phyloP scores from a whole-genome alignment of 2,113 vertebrate species.

The Mirounga angustirostris region DNA sequence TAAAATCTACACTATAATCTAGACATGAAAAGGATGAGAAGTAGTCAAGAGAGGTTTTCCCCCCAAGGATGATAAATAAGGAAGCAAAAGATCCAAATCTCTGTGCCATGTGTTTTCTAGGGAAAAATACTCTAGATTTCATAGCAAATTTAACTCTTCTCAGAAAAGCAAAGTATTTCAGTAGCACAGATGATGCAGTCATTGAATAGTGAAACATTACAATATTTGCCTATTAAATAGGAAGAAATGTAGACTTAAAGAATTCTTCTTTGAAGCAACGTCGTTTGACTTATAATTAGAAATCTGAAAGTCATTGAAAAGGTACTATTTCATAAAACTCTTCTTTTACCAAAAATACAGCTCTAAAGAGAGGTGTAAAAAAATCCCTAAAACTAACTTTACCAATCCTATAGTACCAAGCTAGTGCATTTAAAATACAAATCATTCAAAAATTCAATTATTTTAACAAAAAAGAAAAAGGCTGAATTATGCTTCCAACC shows the following conservation, averaged over 20 bases:
- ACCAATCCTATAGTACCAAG: background rate
- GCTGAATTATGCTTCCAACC: slow-evolving; percentile 24
- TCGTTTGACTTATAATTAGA: background rate
- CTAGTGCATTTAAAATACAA: slow-evolving; percentile 18
- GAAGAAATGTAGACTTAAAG: background rate
- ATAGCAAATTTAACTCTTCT: slow-evolving; percentile 27
- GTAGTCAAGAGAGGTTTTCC: background rate
- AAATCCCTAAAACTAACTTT: background rate
- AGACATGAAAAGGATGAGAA: background rate
- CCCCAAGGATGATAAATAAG: fast-evolving
- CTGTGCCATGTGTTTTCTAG: background rate
- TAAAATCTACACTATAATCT: background rate
- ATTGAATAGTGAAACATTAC: slow-evolving; percentile 7
- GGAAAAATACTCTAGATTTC: background rate
- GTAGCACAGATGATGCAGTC: background rate
- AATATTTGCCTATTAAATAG: background rate
- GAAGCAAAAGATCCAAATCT: background rate
- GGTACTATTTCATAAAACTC: slow-evolving; percentile 42
- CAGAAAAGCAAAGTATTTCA: background rate
- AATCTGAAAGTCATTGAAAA: background rate
- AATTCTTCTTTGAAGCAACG: background rate
- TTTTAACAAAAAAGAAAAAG: slow-evolving; percentile 31
- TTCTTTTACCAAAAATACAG: slow-evolving; percentile 31
- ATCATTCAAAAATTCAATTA: slow-evolving; percentile 44
- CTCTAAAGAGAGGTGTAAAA: background rate